Base-by-base conservation (phyloP, 2,113 vertebrate species). In the Eulemur macaco region DNA sequence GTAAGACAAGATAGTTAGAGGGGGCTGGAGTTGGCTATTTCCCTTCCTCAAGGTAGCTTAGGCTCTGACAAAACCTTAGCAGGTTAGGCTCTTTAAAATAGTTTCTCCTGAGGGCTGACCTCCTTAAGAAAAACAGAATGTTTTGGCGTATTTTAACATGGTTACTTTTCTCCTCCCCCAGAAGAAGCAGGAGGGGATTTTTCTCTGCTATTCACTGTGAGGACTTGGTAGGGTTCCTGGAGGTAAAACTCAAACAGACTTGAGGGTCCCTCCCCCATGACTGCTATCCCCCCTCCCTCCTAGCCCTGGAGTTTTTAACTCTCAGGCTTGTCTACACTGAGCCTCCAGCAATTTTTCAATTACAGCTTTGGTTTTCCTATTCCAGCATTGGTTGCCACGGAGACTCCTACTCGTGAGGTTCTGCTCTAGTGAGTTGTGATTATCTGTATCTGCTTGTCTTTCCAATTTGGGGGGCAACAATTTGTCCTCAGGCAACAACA, bases 201-300 rank as follows among this genome's bases (percentile, higher is more conserved):
- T 64, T 52, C 39, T 89, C n/a, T 77, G 45, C 37, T 7, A 52
- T 25, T 89, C 56, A 45, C 60, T 54, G 15, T 54, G 29, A 54
- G 68, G 69, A 82, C 21, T 31, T 52, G 13, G 45, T 25, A 76
- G 34, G 15, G 25, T 17, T 31, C 5, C n/a, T 52, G 21, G 14
- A 50, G 42, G 27, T 39, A 42, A 78, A 60, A 12, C 5, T 50
- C 9, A 20, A 14, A 58, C 50, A 29, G n/a, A 5, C 17, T 37
- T 15, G 77, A 60, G 23, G 34, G 6, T n/a, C 47, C 18, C 15
- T 21, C 39, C 39, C 29, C 39, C 39, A 10, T 42, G 45, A 29
- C 45, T 54, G 13, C 3, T 7, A 1, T 47, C 10, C 20, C 7
- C 37, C 3, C 23, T 45, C 60, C 3, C 23, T 1, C 25, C 23